A percentile compares a stretch with the other conserved stretches of the same genome.
phyloP scores from a whole-genome alignment of 1,140 invertebrate genomes.

The Trichoplusia ni region DNA sequence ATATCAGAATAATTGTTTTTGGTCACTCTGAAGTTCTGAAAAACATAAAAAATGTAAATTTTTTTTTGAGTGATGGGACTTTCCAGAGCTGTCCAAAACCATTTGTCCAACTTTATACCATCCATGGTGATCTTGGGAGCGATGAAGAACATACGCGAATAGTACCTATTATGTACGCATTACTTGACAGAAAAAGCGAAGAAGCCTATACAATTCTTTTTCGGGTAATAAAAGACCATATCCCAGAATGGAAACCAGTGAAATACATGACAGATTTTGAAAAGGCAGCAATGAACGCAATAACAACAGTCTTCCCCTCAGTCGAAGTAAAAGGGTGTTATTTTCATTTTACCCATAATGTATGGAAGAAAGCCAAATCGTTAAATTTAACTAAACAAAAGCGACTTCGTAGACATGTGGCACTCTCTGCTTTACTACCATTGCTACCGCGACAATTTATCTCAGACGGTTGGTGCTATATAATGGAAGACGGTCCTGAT shows the following conservation, averaged over 20 bases:
- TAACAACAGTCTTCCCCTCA: conserved; percentile 8
- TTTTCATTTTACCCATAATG: conserved; percentile 12
- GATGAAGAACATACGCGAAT: neutral
- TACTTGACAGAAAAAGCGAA: neutral
- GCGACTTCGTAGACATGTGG: neutral
- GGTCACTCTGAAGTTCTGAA: no score
- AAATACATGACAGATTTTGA: conserved; percentile 13
- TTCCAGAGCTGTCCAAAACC: neutral
- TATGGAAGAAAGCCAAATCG: conserved; percentile 20
- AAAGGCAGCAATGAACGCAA: conserved; percentile 19
- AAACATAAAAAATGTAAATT: neutral
- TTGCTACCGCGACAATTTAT: conserved; percentile 17
- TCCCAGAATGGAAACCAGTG: no score
- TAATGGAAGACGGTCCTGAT: conserved; percentile 8
- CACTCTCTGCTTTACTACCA: neutral
- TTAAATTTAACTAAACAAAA: conserved; percentile 18
- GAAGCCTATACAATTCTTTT: neutral
- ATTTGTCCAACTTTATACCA: neutral
- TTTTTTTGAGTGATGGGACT: neutral
- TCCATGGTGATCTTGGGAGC: neutral
- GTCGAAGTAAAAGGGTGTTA: conserved; percentile 20
- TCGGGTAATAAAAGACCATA: no score
- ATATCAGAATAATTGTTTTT: no score
- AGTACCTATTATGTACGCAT: neutral
- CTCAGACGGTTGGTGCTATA: conserved; percentile 16